Conservation (phyloP, 2,113 vertebrate genomes). For the Nibea albiflora region DNA sequence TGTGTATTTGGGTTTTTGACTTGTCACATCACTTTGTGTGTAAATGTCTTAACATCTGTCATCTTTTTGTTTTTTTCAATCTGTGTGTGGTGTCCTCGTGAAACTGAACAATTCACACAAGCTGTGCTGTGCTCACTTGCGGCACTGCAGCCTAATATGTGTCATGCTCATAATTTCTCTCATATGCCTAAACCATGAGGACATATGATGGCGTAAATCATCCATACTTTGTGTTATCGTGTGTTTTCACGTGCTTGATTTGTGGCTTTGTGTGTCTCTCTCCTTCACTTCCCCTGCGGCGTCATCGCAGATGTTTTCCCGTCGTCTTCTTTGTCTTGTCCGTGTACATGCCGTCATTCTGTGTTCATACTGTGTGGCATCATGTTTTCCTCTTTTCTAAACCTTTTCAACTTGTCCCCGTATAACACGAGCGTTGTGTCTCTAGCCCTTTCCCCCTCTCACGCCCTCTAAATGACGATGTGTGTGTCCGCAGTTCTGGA, state of each 20-base stretch:
- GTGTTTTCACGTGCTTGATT: conserved; percentile 42
- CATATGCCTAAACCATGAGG: background rate
- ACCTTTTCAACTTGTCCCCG: background rate
- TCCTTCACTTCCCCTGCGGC: conserved; percentile 25
- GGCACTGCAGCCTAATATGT: conserved; percentile 24
- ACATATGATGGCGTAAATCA: conserved; percentile 9
- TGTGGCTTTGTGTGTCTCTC: conserved; percentile 26
- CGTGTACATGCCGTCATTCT: conserved; percentile 26
- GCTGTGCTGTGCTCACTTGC: conserved; percentile 57
- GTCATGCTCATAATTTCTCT: conserved; percentile 26
- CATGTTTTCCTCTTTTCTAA: background rate
- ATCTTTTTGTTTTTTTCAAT: conserved; percentile 3
- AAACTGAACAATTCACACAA: conserved; percentile 35
- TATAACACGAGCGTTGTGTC: background rate
- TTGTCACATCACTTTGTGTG: conserved; percentile 18
- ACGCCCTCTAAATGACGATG: background rate
- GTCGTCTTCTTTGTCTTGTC: conserved; percentile 22
- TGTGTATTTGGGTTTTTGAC: conserved; percentile 24
- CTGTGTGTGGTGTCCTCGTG: conserved; percentile 35
- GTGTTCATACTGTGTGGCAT: conserved; percentile 20
- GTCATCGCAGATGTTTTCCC: background rate
- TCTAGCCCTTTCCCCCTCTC: background rate
- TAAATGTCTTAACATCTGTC: conserved; percentile 34
- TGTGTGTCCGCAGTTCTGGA: conserved; percentile 84
- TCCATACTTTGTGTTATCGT: background rate